These are phyloP conservation scores for Enteromius viviparus DNA, from an alignment of 2,797 vertebrate species.

Conservation along the genomic window DNA sequence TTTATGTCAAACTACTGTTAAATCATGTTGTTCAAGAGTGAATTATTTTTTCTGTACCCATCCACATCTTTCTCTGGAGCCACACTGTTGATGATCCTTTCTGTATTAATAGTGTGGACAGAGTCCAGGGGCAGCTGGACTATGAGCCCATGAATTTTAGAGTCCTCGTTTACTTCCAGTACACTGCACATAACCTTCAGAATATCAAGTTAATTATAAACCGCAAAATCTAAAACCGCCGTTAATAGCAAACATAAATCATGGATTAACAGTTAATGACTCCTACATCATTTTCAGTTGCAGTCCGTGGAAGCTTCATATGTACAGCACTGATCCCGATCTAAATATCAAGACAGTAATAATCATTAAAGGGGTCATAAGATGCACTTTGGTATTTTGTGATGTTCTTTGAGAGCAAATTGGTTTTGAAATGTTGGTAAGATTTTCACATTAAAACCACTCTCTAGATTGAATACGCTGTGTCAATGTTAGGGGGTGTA, in stretches of 20 bases:
- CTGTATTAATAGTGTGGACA: conserved; percentile 86
- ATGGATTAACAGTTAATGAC: not conserved
- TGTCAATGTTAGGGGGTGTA: no score
- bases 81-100: conserved; percentile 90
- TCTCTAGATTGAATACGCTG: not conserved
- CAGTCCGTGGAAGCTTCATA: conserved; percentile 86
- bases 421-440: not conserved
- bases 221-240: not conserved
- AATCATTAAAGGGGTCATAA: not conserved
- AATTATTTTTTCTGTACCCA: conserved; percentile 77
- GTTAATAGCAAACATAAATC: not conserved
- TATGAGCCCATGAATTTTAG: conserved; percentile 90
- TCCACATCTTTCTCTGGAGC: conserved; percentile 94
- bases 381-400: not conserved
- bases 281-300: conserved; percentile 89
- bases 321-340: conserved; percentile 94
- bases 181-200: conserved; percentile 87
- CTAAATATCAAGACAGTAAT: conserved; percentile 71
- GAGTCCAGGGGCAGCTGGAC: conserved; percentile 96
- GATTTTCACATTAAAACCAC: not conserved
- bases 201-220: conserved; percentile 6
- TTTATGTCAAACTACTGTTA: not conserved
- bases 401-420: not conserved
- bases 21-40: not conserved
- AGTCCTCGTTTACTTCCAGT: conserved; percentile 87